These are phyloP conservation scores for Diploptera punctata DNA, from an alignment of 2,888 invertebrate species.

Conservation along the genomic window DNA sequence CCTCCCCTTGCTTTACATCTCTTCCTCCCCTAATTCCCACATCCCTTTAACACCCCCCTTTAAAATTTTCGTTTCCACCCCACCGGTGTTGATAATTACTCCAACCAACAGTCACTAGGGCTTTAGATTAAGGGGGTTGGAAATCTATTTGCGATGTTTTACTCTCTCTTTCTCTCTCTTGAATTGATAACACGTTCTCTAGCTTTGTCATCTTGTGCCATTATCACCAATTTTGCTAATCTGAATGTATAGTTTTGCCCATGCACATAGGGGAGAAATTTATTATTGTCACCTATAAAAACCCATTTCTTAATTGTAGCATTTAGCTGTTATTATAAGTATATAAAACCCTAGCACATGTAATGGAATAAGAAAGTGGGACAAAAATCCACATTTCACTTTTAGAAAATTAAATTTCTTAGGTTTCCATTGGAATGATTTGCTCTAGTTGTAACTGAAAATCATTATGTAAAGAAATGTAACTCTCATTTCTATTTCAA, in stretches of 20 bases:
- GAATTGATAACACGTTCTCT: not conserved
- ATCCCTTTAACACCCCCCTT: not conserved
- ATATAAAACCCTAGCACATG: no score
- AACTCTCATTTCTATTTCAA: no score
- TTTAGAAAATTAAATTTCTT: no score
- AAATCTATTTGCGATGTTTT: conserved; percentile 1
- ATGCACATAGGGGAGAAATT: not conserved
- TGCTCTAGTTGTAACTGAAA: no score
- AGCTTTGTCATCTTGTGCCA: not conserved
- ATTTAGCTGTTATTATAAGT: not conserved
- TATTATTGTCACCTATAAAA: not conserved
- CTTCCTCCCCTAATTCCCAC: not conserved
- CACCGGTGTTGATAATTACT: conserved; percentile 10
- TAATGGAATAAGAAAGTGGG: no score
- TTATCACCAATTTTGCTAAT: not conserved
- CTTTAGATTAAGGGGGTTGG: not conserved
- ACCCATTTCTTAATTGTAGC: not conserved
- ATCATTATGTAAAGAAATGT: no score
- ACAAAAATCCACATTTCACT: no score
- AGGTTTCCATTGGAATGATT: no score
- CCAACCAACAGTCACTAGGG: not conserved
- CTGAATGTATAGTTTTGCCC: not conserved
- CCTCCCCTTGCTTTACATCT: no score
- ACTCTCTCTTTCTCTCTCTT: not conserved
- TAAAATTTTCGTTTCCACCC: not conserved